Conservation (phyloP, 1,140 invertebrate genomes). For the Heliothis virescens region DNA sequence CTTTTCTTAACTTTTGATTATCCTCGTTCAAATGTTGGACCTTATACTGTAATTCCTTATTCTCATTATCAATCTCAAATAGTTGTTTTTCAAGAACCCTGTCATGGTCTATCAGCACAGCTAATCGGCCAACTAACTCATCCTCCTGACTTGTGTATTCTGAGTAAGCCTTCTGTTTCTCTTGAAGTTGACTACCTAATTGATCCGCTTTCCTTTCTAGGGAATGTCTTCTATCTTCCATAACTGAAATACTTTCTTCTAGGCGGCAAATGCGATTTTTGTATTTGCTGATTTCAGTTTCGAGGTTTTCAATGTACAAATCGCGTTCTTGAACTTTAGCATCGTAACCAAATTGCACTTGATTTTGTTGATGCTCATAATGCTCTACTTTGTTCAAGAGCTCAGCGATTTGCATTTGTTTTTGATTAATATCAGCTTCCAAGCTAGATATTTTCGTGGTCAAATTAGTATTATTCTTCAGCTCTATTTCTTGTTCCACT, state of each 20-base stretch:
- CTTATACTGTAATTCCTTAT: slow-evolving; percentile 86
- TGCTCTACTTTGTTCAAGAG: slow-evolving; percentile 72
- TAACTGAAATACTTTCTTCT: slow-evolving; percentile 86
- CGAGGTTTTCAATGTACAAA: slow-evolving; percentile 90
- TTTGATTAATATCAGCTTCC: slow-evolving; percentile 78
- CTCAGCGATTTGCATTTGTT: slow-evolving; percentile 73
- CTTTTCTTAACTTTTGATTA: slow-evolving; percentile 75
- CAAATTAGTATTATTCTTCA: slow-evolving; percentile 77
- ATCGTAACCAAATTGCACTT: slow-evolving; percentile 82
- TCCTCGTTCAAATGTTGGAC: slow-evolving; percentile 80
- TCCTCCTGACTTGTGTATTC: slow-evolving; percentile 87
- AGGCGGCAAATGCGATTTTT: slow-evolving; percentile 87
- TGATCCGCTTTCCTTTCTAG: slow-evolving; percentile 86
- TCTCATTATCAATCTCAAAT: slow-evolving; percentile 86
- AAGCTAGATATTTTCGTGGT: slow-evolving; percentile 79
- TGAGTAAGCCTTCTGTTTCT: slow-evolving; percentile 84
- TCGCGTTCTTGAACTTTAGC: slow-evolving; percentile 91
- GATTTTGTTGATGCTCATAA: slow-evolving; percentile 70
- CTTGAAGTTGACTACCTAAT: slow-evolving; percentile 86
- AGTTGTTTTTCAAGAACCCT: slow-evolving; percentile 87
- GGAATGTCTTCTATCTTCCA: slow-evolving; percentile 86
- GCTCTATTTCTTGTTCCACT: slow-evolving; percentile 80
- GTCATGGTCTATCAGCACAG: slow-evolving; percentile 86
- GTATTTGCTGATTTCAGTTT: slow-evolving; percentile 89
- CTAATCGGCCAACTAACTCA: slow-evolving; percentile 85